Base-by-base conservation (phyloP, 2,888 invertebrate genomes). In the Chaitophorus viminalis region DNA sequence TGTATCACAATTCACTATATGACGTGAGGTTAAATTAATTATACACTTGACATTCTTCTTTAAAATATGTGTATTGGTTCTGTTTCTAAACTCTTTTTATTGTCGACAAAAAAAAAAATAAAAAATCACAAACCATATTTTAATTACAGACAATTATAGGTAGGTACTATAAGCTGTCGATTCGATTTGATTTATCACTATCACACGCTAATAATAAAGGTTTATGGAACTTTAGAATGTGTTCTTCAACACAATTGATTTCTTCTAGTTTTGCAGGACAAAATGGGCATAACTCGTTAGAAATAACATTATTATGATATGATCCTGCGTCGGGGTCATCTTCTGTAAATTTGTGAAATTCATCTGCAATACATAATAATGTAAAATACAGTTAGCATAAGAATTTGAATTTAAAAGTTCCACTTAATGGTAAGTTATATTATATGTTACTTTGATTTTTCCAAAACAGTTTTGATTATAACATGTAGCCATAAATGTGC, bases 191-290 rank as follows among this genome's bases (percentile, higher is more conserved):
- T 46, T 11, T 46, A 14, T 46, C 11, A 46, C 0, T 46, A 36
- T 39, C 25, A 33, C 3, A 33, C 3, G 25, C 11, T 14, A 60
- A 68, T 46, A 87, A 87, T 60, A 87, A 65, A 25, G 87, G 87
- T 46, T 39, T 81, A n/a, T 81, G 87, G 9, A 87, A 81, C 75
- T 81, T 65, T 29, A 87, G 9, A 29, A 87, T 39, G 31, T 87
- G 87, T 25, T 87, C 29, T 31, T 87, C 46, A 21, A 87, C 74
- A 75, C 21, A 29, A 74, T 65, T 21, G 9, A 81, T 75, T 21
- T 74, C 33, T 1, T 3, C 60, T 25, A 86, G 36, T 9, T 70
- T 79, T 0, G 52, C 29, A 21, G 86, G 86, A 14, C 86, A 86
- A 54, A 86, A 86, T 0, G 86, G 86, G 25, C 86, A 86, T 8